Conservation (phyloP, 92 coral and sea anemone genomes). For the Pocillopora grandis region DNA sequence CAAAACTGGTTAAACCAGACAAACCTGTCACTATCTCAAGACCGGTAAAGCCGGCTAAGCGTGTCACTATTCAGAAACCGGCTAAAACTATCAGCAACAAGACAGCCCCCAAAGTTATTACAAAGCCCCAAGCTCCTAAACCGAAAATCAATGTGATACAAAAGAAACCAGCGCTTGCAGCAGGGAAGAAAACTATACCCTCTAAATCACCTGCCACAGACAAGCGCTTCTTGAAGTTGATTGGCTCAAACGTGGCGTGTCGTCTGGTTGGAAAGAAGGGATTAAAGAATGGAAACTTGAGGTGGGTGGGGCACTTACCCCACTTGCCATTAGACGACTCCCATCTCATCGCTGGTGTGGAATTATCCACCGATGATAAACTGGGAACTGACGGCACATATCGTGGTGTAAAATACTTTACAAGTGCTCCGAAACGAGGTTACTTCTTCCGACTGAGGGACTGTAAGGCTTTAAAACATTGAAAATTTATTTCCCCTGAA, state of each 20-base stretch:
- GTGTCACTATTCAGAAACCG: constrained; percentile 17
- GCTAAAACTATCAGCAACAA: constrained; percentile 12
- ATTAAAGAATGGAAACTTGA: constrained; percentile 61
- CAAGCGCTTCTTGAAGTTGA: constrained; percentile 60
- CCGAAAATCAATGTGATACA: neutral
- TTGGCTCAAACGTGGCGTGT: constrained; percentile 80
- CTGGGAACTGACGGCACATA: constrained; percentile 98
- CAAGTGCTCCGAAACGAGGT: constrained; percentile 82
- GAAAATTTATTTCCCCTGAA: neutral
- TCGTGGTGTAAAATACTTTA: constrained; percentile 85
- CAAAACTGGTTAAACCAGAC: neutral
- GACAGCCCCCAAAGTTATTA: neutral
- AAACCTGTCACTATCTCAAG: constrained; percentile 16
- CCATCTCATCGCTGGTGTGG: constrained; percentile 91
- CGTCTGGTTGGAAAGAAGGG: constrained; percentile 68
- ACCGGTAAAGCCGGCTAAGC: constrained; percentile 7
- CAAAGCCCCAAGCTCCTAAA: neutral
- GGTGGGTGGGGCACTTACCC: constrained; percentile 92
- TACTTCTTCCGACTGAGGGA: constrained; percentile 88
- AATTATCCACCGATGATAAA: constrained; percentile 69
- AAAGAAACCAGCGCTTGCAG: constrained; percentile 13
- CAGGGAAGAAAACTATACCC: neutral
- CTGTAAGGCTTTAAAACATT: constrained; percentile 69
- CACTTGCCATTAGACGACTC: constrained; percentile 69
- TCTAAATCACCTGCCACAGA: constrained; percentile 33